Conservation (phyloP, 1,140 invertebrate genomes). For the Hylaeus anthracinus region DNA sequence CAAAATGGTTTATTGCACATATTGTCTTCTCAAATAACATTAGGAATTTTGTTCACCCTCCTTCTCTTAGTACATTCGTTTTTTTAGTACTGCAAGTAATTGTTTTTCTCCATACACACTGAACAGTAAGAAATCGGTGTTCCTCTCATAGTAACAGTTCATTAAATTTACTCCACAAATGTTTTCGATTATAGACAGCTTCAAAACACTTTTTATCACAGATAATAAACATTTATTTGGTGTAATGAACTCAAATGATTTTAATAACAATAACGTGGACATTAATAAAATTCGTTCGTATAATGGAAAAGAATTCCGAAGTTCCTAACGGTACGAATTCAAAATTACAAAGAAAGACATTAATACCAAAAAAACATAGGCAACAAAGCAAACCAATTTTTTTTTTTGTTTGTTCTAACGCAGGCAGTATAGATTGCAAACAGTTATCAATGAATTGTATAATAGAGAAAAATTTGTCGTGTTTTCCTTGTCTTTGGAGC, state of each 20-base stretch:
- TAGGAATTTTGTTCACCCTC: not conserved
- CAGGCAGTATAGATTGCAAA: not conserved
- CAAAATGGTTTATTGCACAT: constrained; percentile 50
- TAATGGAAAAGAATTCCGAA: not conserved
- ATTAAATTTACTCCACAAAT: constrained; percentile 11
- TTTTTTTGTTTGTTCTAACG: not conserved
- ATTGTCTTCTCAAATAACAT: constrained; percentile 26
- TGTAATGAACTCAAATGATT: constrained; percentile 32
- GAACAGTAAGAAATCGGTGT: constrained; percentile 25
- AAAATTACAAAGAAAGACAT: not conserved
- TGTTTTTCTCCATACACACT: not conserved
- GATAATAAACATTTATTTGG: constrained; percentile 57
- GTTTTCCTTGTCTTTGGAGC: not conserved
- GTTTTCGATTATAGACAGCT: constrained; percentile 33
- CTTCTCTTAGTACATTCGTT: not conserved
- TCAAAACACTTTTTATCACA: constrained; percentile 54
- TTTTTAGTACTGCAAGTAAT: constrained; percentile 12
- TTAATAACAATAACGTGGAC: constrained; percentile 9
- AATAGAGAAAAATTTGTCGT: not conserved
- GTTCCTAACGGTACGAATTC: not conserved
- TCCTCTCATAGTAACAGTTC: constrained; percentile 8
- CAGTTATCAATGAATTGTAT: not conserved
- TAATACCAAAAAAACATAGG: not conserved
- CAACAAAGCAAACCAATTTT: constrained; percentile 19
- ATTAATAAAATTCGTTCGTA: not conserved